These are phyloP conservation scores for Falcaria lacertinaria DNA, from an alignment of 2,888 invertebrate genomes.

Conservation along the genomic window DNA sequence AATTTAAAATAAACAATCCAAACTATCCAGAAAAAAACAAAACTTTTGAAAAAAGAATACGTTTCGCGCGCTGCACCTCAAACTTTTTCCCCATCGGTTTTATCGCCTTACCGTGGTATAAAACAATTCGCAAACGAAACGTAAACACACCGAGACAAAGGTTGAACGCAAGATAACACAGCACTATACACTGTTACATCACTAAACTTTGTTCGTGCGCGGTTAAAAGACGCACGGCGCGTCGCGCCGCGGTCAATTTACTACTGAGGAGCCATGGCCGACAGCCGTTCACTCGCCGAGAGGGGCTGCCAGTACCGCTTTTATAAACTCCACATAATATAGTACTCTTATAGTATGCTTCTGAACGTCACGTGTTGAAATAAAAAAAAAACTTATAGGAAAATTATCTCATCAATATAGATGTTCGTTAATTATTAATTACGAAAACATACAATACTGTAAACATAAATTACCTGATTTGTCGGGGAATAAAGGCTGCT, in stretches of 20 bases:
- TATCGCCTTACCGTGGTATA: conserved; percentile 4
- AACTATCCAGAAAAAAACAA: too few species aligned
- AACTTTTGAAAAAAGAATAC: not conserved
- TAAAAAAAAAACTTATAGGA: too few species aligned
- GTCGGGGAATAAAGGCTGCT: too few species aligned
- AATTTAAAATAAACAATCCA: not conserved
- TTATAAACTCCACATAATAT: conserved; percentile 9
- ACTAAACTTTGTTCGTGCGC: conserved; percentile 39
- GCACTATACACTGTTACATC: conserved; percentile 41
- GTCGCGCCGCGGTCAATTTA: conserved; percentile 22
- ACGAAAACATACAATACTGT: too few species aligned
- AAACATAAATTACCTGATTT: too few species aligned
- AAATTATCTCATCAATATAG: too few species aligned
- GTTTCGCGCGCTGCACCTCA: not conserved
- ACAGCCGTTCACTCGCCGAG: conserved; percentile 59
- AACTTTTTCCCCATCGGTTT: not conserved
- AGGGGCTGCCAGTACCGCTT: conserved; percentile 39
- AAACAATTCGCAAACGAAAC: conserved; percentile 38
- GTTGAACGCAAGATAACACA: conserved; percentile 36
- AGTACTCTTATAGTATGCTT: too few species aligned
- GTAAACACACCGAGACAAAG: conserved; percentile 55
- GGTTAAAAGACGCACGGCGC: conserved; percentile 22
- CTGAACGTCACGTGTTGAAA: too few species aligned
- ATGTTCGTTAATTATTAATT: too few species aligned
- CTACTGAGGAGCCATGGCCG: conserved; percentile 52